Conservation (phyloP, 1,140 invertebrate species). For the Trinorchestia longiramus region DNA sequence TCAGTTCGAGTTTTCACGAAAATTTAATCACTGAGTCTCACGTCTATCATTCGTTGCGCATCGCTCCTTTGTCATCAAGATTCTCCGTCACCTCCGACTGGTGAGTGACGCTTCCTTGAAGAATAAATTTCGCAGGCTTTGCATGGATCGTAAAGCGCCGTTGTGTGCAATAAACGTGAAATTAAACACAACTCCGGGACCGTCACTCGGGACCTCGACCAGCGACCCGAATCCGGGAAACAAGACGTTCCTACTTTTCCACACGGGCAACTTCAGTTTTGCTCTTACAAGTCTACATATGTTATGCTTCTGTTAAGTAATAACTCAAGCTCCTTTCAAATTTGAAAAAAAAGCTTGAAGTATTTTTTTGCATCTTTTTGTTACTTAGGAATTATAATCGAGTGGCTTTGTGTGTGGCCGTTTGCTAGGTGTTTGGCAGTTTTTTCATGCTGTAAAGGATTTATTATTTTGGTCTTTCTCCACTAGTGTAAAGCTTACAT, state of each 20-base stretch:
- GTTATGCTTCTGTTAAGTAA: neutral
- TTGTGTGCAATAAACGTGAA: constrained; percentile 39
- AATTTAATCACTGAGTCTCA: neutral
- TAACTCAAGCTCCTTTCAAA: neutral
- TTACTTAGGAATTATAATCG: neutral
- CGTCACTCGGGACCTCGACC: constrained; percentile 3
- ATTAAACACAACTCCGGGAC: constrained; percentile 26
- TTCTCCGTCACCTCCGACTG: neutral
- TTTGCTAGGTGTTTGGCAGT: neutral
- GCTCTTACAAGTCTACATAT: neutral
- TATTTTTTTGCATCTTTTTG: neutral
- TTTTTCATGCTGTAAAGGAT: neutral
- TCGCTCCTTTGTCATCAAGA: neutral
- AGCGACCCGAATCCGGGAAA: constrained; percentile 12
- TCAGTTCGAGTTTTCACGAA: neutral
- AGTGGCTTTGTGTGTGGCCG: neutral
- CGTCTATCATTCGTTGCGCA: neutral
- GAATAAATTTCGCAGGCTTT: constrained; percentile 13
- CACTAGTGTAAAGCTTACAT: neutral
- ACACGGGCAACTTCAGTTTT: neutral
- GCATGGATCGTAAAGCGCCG: neutral
- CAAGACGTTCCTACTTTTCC: neutral
- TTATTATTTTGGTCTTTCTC: neutral
- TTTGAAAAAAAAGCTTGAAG: neutral
- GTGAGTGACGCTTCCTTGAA: neutral